These are phyloP conservation scores for Drosophila truncata DNA, from an alignment of 1,140 invertebrate species.

Conservation along the genomic window DNA sequence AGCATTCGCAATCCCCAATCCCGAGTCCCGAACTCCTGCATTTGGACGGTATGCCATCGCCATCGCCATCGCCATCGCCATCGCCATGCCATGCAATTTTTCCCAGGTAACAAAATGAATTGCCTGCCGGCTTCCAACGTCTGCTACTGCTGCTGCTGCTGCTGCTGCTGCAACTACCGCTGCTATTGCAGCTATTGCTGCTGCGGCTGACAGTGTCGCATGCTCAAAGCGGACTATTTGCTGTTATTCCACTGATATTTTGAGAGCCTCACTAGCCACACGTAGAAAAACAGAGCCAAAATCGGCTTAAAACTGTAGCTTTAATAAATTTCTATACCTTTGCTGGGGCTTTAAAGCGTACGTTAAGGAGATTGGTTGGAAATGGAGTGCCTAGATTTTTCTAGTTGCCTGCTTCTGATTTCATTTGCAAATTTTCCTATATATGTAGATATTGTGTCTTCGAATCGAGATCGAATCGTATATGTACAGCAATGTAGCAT, in stretches of 20 bases:
- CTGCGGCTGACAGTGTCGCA: slow-evolving; percentile 80
- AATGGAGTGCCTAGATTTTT: not conserved
- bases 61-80: slow-evolving; percentile 44
- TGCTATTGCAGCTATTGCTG: slow-evolving; percentile 28
- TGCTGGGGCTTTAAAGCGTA: not conserved
- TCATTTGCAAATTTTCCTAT: not conserved
- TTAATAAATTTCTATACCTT: not conserved
- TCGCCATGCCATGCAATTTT: slow-evolving; percentile 76
- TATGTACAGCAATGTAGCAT: no score
- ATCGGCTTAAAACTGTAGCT: not conserved
- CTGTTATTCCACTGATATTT: slow-evolving; percentile 83
- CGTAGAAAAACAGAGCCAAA: not conserved
- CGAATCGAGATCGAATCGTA: no score
- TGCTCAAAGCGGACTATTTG: slow-evolving; percentile 82
- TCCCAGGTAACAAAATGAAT: slow-evolving; percentile 83
- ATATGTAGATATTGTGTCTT: no score
- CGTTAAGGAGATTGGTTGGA: not conserved
- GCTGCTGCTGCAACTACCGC: slow-evolving; percentile 29
- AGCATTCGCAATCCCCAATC: slow-evolving; percentile 9
- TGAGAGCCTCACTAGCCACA: slow-evolving; percentile 61
- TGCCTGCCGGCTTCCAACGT: slow-evolving; percentile 54
- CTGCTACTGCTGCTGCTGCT: slow-evolving; percentile 22
- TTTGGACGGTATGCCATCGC: slow-evolving; percentile 42
- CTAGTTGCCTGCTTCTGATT: no score
- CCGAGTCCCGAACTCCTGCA: slow-evolving; percentile 34